Percentiles rank a stretch among this genome's conserved stretches.
Conservation (phyloP, 2,888 invertebrate species). For the Hirtodrosophila alboralis region DNA sequence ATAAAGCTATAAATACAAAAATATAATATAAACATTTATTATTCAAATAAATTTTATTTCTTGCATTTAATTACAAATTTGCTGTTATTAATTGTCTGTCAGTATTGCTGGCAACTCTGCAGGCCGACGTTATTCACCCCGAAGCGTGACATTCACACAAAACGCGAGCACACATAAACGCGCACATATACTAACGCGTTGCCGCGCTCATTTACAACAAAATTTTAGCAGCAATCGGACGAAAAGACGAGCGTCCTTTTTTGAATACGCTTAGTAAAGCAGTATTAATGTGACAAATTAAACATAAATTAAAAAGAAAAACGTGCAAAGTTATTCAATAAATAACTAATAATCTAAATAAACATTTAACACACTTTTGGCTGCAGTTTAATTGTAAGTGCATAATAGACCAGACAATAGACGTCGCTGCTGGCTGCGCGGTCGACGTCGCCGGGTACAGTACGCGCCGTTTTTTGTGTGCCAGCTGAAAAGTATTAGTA, state of each 20-base stretch:
- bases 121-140: slow-evolving; percentile 24
- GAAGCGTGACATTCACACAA: slow-evolving; percentile 12
- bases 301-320: no score
- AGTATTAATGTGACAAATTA: slow-evolving; percentile 15
- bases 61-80: background rate
- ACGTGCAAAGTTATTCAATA: background rate
- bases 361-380: background rate
- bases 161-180: background rate
- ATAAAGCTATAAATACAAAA: no score
- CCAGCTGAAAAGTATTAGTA: slow-evolving; percentile 44
- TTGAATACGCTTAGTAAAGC: slow-evolving; percentile 7
- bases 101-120: slow-evolving; percentile 23
- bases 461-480: slow-evolving; percentile 59
- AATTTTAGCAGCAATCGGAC: slow-evolving; percentile 48
- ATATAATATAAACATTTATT: no score
- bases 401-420: slow-evolving; percentile 13
- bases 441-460: slow-evolving; percentile 65
- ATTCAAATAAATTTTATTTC: no score
- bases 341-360: background rate
- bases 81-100: background rate
- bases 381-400: slow-evolving; percentile 41
- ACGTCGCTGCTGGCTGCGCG: slow-evolving; percentile 37
- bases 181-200: slow-evolving; percentile 17
- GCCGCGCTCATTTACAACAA: slow-evolving; percentile 60
- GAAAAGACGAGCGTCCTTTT: slow-evolving; percentile 54